These are phyloP conservation scores for Cheilosia impressa DNA, from an alignment of 2,888 invertebrate genomes.

Conservation along the genomic window DNA sequence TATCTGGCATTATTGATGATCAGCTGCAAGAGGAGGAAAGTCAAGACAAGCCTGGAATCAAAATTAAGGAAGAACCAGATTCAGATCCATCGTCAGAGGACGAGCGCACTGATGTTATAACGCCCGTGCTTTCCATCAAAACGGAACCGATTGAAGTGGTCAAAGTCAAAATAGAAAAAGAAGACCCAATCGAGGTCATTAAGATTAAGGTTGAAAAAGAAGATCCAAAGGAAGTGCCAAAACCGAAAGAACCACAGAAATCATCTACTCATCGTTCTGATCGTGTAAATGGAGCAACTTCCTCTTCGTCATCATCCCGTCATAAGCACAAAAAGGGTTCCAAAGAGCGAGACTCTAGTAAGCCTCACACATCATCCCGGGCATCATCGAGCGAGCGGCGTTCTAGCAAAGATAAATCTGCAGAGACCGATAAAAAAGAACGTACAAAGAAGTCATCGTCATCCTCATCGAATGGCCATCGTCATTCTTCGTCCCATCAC, in stretches of 20 bases:
- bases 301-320: constrained; percentile 49
- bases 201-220: constrained; percentile 33
- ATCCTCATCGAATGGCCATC: constrained; percentile 42
- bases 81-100: not conserved
- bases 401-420: constrained; percentile 46
- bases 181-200: constrained; percentile 37
- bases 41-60: too few species aligned
- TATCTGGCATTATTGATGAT: constrained; percentile 76
- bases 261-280: constrained; percentile 20
- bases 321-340: constrained; percentile 61
- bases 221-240: constrained; percentile 10
- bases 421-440: constrained; percentile 34
- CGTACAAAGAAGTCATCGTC: constrained; percentile 41
- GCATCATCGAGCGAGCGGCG: constrained; percentile 35
- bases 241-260: constrained; percentile 23
- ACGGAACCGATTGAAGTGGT: not conserved
- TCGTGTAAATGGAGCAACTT: constrained; percentile 40
- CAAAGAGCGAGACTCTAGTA: constrained; percentile 46
- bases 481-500: constrained; percentile 67
- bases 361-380: constrained; percentile 9
- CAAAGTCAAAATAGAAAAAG: constrained; percentile 9
- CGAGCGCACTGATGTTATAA: constrained; percentile 2
- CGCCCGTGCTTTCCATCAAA: not conserved
- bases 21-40: constrained; percentile 25
- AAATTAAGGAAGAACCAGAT: constrained; percentile 31